A percentile compares a stretch with the other conserved stretches of the same genome.
phyloP scores from a whole-genome alignment of 2,888 invertebrate genomes.

The Celastrina argiolus region DNA sequence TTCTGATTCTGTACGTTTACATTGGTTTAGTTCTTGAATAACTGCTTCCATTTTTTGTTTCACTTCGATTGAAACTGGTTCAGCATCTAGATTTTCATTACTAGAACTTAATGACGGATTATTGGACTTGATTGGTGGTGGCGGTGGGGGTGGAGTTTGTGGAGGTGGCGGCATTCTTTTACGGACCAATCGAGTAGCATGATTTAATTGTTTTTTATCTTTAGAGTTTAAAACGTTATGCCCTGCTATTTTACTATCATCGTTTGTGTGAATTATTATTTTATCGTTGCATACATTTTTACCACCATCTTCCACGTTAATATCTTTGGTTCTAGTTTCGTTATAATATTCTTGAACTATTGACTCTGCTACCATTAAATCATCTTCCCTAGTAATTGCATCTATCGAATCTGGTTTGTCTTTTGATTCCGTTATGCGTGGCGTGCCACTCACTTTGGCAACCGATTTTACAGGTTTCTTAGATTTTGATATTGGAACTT shows the following conservation, averaged over 20 bases:
- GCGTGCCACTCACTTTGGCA: constrained; percentile 66
- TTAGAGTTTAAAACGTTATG: constrained; percentile 24
- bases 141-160: constrained; percentile 59
- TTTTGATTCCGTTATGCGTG: constrained; percentile 54
- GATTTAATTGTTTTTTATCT: constrained; percentile 42
- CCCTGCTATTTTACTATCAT: constrained; percentile 23
- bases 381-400: constrained; percentile 37
- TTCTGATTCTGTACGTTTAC: constrained; percentile 56
- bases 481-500: constrained; percentile 74
- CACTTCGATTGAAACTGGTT: constrained; percentile 70
- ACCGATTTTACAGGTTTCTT: constrained; percentile 53
- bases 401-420: constrained; percentile 45
- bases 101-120: constrained; percentile 19
- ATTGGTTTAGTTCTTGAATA: constrained; percentile 74
- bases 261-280: constrained; percentile 21
- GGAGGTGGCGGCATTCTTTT: constrained; percentile 70
- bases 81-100: constrained; percentile 48
- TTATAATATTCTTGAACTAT: constrained; percentile 39
- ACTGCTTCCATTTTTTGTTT: constrained; percentile 81
- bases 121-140: constrained; percentile 49
- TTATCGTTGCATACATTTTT: constrained; percentile 17
- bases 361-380: constrained; percentile 35
- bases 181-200: constrained; percentile 56
- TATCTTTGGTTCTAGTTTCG: constrained; percentile 28
- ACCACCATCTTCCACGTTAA: constrained; percentile 11